These are phyloP conservation scores for Bembecia ichneumoniformis DNA, from an alignment of 2,888 invertebrate genomes.

Conservation along the genomic window DNA sequence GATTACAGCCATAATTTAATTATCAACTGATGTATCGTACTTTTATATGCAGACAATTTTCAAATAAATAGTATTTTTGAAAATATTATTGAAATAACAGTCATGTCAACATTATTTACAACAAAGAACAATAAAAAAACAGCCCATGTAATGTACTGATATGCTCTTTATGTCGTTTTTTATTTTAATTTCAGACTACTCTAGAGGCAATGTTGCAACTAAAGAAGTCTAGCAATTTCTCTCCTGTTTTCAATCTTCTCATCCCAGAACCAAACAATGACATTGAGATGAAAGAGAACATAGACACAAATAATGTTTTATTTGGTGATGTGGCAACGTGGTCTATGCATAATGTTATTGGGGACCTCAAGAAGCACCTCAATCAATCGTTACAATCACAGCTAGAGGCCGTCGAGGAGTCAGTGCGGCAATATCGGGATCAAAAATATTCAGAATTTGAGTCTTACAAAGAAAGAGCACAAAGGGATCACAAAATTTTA, in stretches of 20 bases:
- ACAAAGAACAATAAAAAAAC: too few relatives aligned
- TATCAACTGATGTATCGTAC: too few relatives aligned
- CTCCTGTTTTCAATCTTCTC: conserved; percentile 79
- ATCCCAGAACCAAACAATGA: conserved; percentile 71
- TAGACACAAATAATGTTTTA: conserved; percentile 53
- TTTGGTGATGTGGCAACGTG: conserved; percentile 45
- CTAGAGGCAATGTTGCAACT: conserved; percentile 73
- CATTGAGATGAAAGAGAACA: conserved; percentile 62
- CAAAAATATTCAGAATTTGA: conserved; percentile 83
- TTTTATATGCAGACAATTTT: too few relatives aligned
- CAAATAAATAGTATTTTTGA: too few relatives aligned
- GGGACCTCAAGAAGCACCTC: conserved; percentile 76
- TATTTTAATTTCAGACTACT: conserved; percentile 56
- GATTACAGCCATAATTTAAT: too few relatives aligned
- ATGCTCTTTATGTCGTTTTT: too few relatives aligned
- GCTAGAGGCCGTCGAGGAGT: conserved; percentile 79
- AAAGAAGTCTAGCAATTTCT: conserved; percentile 76
- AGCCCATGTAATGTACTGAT: too few relatives aligned
- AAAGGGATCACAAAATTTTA: conserved; percentile 79
- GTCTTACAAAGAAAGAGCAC: conserved; percentile 79
- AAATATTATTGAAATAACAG: too few relatives aligned
- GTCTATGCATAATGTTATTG: conserved; percentile 69
- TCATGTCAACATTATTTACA: too few relatives aligned
- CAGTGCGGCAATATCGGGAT: conserved; percentile 81
- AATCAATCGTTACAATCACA: conserved; percentile 79